Conservation (phyloP, 64 coral and sea anemone genomes). For the Montipora capricornis region DNA sequence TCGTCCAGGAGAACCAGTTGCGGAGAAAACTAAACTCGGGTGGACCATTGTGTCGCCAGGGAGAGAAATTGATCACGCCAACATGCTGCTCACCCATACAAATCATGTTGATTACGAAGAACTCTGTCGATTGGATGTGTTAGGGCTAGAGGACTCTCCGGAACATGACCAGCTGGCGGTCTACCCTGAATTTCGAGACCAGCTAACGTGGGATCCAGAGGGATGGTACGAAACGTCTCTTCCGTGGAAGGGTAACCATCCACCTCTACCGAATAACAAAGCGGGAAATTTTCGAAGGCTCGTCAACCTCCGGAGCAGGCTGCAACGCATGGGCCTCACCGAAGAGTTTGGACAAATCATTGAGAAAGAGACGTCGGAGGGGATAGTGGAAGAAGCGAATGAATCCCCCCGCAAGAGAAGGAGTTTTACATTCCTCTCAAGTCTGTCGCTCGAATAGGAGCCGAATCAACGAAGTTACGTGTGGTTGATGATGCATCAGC, state of each 20-base stretch:
- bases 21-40: not conserved
- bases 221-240: constrained; percentile 23
- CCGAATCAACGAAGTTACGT: no score
- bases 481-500: no score
- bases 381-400: not conserved
- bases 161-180: not conserved
- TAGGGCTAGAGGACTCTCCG: not conserved
- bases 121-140: constrained; percentile 3
- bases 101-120: not conserved
- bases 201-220: not conserved
- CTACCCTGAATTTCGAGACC: not conserved
- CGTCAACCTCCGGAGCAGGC: not conserved
- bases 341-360: not conserved
- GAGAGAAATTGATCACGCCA: not conserved
- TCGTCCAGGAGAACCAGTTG: constrained; percentile 6
- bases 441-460: no score
- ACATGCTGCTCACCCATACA: not conserved
- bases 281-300: not conserved
- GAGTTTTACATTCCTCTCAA: no score
- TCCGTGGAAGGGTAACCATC: not conserved
- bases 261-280: constrained; percentile 8
- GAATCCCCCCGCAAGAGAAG: no score
- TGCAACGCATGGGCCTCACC: not conserved
- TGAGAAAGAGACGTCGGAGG: not conserved
- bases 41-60: constrained; percentile 21